phyloP scores from a whole-genome alignment of 2,797 vertebrate species.

The Propithecus deckenii region DNA sequence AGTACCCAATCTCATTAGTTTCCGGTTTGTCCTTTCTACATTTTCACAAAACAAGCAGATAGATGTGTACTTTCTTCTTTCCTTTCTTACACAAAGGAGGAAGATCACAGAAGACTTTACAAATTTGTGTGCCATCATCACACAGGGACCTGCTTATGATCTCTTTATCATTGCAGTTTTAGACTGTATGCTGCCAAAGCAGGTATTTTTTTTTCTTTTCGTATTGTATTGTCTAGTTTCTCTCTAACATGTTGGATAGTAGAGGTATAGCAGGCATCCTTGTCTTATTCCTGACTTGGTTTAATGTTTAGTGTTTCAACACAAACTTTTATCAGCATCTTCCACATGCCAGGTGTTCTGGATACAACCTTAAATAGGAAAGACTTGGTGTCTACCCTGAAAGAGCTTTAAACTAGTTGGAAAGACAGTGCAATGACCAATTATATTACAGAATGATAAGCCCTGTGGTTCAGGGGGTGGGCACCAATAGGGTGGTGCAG shows the following conservation, averaged over 20 bases:
- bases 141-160: not conserved
- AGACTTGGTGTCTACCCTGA: not conserved
- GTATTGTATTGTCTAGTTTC: not conserved
- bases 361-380: not conserved
- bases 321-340: not conserved
- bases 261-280: not conserved
- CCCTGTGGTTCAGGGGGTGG: not conserved
- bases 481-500: no score
- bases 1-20: not conserved
- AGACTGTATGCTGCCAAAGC: not conserved
- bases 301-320: not conserved
- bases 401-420: not conserved
- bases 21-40: not conserved
- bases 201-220: not conserved
- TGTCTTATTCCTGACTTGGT: not conserved
- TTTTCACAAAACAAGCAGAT: not conserved
- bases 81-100: not conserved
- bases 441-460: not conserved
- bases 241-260: not conserved
- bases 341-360: not conserved
- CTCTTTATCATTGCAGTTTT: not conserved
- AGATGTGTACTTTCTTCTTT: not conserved
- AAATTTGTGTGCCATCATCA: not conserved
- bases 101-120: not conserved
- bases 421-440: not conserved